phyloP scores from a whole-genome alignment of 92 coral and sea anemone species.

The Epizoanthus rinbou region DNA sequence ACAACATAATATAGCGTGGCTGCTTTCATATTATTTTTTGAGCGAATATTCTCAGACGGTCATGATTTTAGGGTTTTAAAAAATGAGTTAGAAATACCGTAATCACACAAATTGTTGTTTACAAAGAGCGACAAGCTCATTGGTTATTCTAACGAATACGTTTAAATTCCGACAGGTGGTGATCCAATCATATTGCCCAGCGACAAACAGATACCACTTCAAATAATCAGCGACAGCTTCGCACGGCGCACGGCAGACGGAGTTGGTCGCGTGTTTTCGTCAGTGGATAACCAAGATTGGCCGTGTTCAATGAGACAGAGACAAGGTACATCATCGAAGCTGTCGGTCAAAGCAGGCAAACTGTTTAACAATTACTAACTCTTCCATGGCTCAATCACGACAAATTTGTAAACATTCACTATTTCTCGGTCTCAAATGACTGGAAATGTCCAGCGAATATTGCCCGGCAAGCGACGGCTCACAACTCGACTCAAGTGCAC shows the following conservation, averaged over 20 bases:
- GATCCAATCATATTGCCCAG: conserved; percentile 68
- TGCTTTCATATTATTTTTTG: not conserved
- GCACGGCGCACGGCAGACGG: conserved; percentile 65
- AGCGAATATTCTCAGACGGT: not conserved
- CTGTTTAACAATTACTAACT: not conserved
- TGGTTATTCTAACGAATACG: conserved; percentile 68
- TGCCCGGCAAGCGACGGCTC: conserved; percentile 5
- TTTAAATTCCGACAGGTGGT: conserved; percentile 86
- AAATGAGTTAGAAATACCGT: conserved; percentile 60
- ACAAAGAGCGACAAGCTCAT: conserved; percentile 49
- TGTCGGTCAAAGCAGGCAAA: not conserved
- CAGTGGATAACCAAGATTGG: conserved; percentile 28
- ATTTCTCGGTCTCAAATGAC: conserved; percentile 15
- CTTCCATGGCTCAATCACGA: not conserved
- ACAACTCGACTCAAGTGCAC: conserved; percentile 16
- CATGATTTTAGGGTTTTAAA: not conserved
- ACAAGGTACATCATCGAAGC: not conserved
- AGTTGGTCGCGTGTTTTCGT: conserved; percentile 64
- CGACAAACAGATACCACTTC: conserved; percentile 58
- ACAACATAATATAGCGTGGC: not conserved
- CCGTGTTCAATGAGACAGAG: not conserved
- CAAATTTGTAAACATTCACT: not conserved
- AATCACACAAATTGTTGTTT: conserved; percentile 58
- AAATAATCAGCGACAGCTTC: conserved; percentile 78
- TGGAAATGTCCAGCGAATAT: conserved; percentile 25